Base-by-base conservation (phyloP, 2,797 vertebrate genomes). In the Pampus argenteus region DNA sequence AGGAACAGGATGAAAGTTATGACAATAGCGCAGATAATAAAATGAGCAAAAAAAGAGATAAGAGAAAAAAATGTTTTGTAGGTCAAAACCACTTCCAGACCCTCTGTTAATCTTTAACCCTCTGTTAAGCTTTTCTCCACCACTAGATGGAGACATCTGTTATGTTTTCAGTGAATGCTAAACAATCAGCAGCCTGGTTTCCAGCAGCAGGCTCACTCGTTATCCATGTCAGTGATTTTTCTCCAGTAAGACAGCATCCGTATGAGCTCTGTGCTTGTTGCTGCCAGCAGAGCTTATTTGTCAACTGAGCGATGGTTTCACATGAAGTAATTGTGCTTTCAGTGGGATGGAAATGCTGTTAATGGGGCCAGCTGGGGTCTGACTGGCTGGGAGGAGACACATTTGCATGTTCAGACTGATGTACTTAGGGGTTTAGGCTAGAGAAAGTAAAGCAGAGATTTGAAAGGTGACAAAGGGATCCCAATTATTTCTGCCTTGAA, bases 131-230 rank as follows among this genome's bases (percentile, higher is more conserved):
- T 10, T 71, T 25, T 9, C 23, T 26, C 20, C 0, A 1, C 71
- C 83, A 76, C 76, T 78, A 84, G 86, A 58, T 80, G 74, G 79
- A 22, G 52, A 6, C 58, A 18, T 66, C 29, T 9, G 20, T 18
- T 31, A 2, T 25, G 34, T 59, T 71, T 62, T 20, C 31, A 63
- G 42, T 9, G 25, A 2, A n/a, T 23, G 23, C 28, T 47, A 17
- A n/a, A 74, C 6, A 2, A 57, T 47, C 45, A 51, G 52, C 23
- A 36, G 59, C 34, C 25, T 18, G 36, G 10, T 36, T 42, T 54
- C 9, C 13, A 59, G 20, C 36, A 69, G 20, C 6, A 31, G 18
- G 8, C 54, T 34, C 11, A 10, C 31, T 58, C 6, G 0, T 44
- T 45, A 62, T 25, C 22, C 26, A 34, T 3, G 0, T 34, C 45